Base-by-base conservation (phyloP, 2,888 invertebrate genomes). In the Agapostemon virescens region DNA sequence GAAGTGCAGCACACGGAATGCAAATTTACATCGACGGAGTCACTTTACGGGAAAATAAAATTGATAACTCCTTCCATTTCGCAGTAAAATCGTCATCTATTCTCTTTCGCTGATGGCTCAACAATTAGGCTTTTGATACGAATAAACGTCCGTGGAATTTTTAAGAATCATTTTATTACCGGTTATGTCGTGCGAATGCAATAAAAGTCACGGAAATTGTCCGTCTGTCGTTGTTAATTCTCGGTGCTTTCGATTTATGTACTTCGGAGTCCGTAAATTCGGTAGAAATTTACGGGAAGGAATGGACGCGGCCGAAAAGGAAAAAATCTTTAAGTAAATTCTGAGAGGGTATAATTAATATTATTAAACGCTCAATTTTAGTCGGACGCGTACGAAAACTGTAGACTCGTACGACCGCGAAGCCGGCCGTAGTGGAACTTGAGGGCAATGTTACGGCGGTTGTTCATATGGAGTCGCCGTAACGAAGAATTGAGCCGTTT, bases 1-100 rank as follows among this genome's bases (percentile, higher is more conserved):
- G 85, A 86, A 87, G 86, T 82, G 85, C 83, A 68, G 40, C 74
- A 74, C 79, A 63, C 79, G 74, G 80, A 85, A 86, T 85, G 86
- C 78, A 84, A 83, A 86, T 84, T 64, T 49, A 61, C 74, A 66
- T 33, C 63, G 75, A 68, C 40, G 42, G 15, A 38, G 49, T 79
- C 74, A 40, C 63, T 73, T 84, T 72, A 68, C 69, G 74, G 33
- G 71, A 70, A 80, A 70, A 74, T 77, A 74, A 74, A 82, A 79
- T 76, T 79, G 79, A 83, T 68, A 71, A 66, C n/a, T 55, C 33
- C 72, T 61, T 77, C 74, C 79, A 49, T 23, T 33, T 36, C 7
- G 15, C n/a, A 13, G 26, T 38, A 52, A 49, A 52, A 58, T 55
- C 13, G 49, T 67, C 15, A 26, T 40, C 3, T 17, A 33, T 36